Conservation (phyloP, 2,797 vertebrate genomes). For the Cygnus olor region DNA sequence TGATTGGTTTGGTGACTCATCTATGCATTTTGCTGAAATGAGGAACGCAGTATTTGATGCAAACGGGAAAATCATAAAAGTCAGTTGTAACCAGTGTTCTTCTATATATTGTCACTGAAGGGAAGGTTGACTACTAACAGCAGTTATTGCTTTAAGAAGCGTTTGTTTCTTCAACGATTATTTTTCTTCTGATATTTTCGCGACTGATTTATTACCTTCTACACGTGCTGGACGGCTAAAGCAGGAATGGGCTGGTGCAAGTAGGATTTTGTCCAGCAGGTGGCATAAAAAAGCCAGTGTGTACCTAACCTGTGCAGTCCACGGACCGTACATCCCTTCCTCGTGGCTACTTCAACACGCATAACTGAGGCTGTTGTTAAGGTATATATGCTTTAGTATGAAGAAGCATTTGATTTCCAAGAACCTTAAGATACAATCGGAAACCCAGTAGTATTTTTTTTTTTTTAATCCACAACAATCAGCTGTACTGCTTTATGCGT, state of each 20-base stretch:
- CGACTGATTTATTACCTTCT: neutral
- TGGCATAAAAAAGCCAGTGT: slow-evolving; percentile 26
- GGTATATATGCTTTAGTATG: neutral
- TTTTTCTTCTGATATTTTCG: neutral
- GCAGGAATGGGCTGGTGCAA: neutral
- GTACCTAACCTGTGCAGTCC: neutral
- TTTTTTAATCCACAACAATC: neutral
- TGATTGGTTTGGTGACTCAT: neutral
- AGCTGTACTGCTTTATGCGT: neutral
- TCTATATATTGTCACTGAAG: neutral
- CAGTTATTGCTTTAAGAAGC: neutral
- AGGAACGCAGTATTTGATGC: neutral
- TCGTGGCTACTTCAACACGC: fast-evolving
- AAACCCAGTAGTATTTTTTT: neutral
- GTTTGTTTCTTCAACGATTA: neutral
- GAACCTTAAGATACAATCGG: neutral
- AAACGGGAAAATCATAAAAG: neutral
- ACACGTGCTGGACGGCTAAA: neutral
- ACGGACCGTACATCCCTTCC: neutral
- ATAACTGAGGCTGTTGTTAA: neutral
- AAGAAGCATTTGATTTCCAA: neutral
- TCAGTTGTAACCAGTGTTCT: neutral
- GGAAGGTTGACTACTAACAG: neutral
- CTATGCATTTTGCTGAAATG: neutral
- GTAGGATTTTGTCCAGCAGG: slow-evolving; percentile 43